A percentile compares a stretch with the other conserved stretches of the same genome.
Conservation (phyloP, 2,797 vertebrate genomes). For the Malacoctenus gilli region DNA sequence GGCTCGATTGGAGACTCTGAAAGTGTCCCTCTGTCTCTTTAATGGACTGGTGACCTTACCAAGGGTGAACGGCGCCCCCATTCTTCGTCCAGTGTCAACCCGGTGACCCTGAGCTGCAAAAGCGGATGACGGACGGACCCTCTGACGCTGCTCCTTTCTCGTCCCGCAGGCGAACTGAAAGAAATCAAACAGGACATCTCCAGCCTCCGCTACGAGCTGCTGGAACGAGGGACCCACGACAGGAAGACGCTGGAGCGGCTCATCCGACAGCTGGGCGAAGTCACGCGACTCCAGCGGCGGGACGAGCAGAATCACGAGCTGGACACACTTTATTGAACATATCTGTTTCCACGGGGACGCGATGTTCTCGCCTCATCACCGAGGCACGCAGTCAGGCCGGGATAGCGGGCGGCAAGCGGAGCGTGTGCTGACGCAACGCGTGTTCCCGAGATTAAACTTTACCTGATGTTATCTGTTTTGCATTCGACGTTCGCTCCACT, state of each 20-base stretch:
- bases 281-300: slow-evolving; percentile 31
- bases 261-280: slow-evolving; percentile 87
- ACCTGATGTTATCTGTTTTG: background rate
- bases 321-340: background rate
- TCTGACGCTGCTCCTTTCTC: slow-evolving; percentile 3
- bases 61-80: too few relatives aligned
- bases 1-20: too few relatives aligned
- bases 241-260: slow-evolving; percentile 87
- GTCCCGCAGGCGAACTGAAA: slow-evolving; percentile 88
- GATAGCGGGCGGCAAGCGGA: too few relatives aligned
- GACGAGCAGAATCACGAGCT: slow-evolving; percentile 22
- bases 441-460: background rate
- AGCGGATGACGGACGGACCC: background rate
- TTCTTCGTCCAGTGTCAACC: too few relatives aligned
- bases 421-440: too few relatives aligned
- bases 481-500: too few relatives aligned
- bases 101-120: background rate
- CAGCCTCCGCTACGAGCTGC: slow-evolving; percentile 93
- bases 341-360: too few relatives aligned
- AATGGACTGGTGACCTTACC: too few relatives aligned
- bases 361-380: too few relatives aligned
- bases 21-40: too few relatives aligned
- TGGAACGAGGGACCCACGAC: slow-evolving; percentile 90
- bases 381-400: too few relatives aligned
- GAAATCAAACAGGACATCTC: slow-evolving; percentile 98